These are phyloP conservation scores for Fabriciana adippe DNA, from an alignment of 2,888 invertebrate species.

Conservation along the genomic window DNA sequence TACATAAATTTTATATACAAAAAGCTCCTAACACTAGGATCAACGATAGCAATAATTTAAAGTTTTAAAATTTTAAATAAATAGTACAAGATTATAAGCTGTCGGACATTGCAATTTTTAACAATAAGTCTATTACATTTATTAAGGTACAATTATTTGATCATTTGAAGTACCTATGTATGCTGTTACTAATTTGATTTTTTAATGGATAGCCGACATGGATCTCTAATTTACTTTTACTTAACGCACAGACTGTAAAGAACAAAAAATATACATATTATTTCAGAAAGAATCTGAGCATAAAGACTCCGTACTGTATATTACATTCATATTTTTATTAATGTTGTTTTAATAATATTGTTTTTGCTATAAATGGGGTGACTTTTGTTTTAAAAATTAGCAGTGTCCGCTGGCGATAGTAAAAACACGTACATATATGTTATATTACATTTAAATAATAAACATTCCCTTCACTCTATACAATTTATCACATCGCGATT, in stretches of 20 bases:
- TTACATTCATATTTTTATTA: too few relatives aligned
- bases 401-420: conserved; percentile 5
- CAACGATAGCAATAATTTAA: conserved; percentile 10
- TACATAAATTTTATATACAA: conserved; percentile 6
- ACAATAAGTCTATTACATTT: neutral
- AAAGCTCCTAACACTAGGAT: conserved; percentile 20
- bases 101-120: neutral
- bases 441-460: conserved; percentile 9
- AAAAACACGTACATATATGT: neutral
- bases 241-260: too few relatives aligned
- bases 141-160: too few relatives aligned
- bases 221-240: too few relatives aligned
- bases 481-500: conserved; percentile 37
- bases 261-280: too few relatives aligned
- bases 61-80: conserved; percentile 12
- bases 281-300: too few relatives aligned
- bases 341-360: too few relatives aligned
- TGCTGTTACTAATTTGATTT: too few relatives aligned
- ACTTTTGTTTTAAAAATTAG: neutral
- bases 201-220: too few relatives aligned
- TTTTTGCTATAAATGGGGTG: neutral
- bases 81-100: neutral
- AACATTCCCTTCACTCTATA: conserved; percentile 28
- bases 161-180: too few relatives aligned
- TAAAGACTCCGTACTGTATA: too few relatives aligned